Base-by-base conservation (phyloP, 2,888 invertebrate genomes). In the Fabriciana adippe region DNA sequence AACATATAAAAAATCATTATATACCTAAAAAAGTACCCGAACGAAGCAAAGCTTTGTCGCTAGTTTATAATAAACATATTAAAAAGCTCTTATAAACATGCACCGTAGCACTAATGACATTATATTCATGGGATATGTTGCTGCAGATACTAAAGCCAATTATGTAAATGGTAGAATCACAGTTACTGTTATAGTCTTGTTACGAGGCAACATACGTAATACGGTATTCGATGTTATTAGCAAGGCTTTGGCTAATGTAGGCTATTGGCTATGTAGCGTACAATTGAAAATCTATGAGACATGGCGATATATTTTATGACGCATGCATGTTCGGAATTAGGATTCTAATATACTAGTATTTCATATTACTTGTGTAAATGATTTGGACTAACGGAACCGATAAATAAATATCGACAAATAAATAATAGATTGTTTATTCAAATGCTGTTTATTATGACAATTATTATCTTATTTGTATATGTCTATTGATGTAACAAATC, bases 91-190 rank as follows among this genome's bases (percentile, higher is more conserved):
- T 50, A n/a, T 50, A 51, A 45, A 35, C 48, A 31, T 15, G 60
- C 18, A 61, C 51, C n/a, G 50, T 50, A 35, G 16, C 14, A 35
- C n/a, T 35, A 61, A 61, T 5, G 47, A 47, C 26, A 51, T 64
- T 47, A 35, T 54, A 66, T 54, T 60, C 54, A 60, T 57, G 59
- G 50, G 56, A 47, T 57, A 57, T 51, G 26, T 31, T 54, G 13
- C 41, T 63, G 31, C 47, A 67, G 56, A 51, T 18, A 63, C 50
- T 53, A 53, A 56, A 63, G 56, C 53, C 62, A 67, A 67, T 67
- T 67, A 67, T 67, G 67, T 67, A 67, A 55, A 67, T 67, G 67
- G 53, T 60, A 60, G 59, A 48, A 60, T 66, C 56, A 67, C 67
- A 56, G 45, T 57, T 63, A 67, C 57, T 57, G 47, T 63, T 63